Conservation (phyloP, 2,113 vertebrate species). For the Elephas maximus region DNA sequence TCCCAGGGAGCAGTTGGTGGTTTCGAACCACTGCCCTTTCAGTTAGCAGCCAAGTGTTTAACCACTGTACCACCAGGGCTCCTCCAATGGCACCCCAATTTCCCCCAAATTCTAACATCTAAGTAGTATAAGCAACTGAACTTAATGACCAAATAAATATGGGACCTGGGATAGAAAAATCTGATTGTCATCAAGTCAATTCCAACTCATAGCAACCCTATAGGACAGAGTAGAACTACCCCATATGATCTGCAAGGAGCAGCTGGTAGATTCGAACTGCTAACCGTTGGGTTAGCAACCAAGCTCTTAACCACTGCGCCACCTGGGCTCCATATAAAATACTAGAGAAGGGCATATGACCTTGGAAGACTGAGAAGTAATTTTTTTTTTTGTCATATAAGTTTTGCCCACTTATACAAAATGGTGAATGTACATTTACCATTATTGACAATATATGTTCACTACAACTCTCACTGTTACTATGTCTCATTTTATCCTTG, state of each 20-base stretch:
- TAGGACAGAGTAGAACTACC: too few relatives aligned
- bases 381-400: not conserved
- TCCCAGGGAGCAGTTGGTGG: too few relatives aligned
- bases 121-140: not conserved
- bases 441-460: conserved; percentile 18
- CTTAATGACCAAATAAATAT: not conserved
- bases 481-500: conserved; percentile 32
- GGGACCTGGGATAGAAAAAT: not conserved
- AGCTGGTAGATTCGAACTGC: too few relatives aligned
- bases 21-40: too few relatives aligned
- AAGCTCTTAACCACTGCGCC: too few relatives aligned
- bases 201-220: too few relatives aligned
- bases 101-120: not conserved
- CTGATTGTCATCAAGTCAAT: too few relatives aligned
- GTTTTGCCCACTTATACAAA: not conserved
- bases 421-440: not conserved
- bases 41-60: too few relatives aligned
- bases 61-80: too few relatives aligned
- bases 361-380: not conserved
- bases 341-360: not conserved
- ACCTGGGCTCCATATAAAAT: not conserved
- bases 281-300: too few relatives aligned
- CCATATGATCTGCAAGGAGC: too few relatives aligned
- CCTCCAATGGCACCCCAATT: not conserved
- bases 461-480: not conserved